Evolutionary conservation across 2,113 vertebrate species (phyloP).

Genomic region (Damaliscus lunatus): DNA sequence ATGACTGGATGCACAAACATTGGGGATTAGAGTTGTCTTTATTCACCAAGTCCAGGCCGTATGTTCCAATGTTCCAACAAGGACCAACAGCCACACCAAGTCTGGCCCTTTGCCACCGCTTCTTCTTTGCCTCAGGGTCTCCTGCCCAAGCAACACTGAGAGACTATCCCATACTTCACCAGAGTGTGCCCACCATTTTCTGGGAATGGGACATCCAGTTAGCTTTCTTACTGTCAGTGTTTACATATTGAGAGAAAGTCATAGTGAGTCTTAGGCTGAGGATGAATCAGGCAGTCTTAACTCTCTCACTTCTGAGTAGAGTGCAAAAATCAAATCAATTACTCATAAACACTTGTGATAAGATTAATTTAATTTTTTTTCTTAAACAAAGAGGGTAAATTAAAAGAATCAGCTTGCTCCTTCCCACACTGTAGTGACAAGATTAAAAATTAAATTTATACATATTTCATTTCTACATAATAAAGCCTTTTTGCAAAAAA

Average conservation of each 20-base stretch:
- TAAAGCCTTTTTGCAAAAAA: constrained; percentile 86
- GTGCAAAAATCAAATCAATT: constrained; percentile 82
- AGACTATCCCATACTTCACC: neutral
- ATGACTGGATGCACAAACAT: rapidly evolving
- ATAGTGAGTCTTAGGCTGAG: neutral
- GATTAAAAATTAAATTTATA: constrained; percentile 91
- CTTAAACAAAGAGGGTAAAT: constrained; percentile 86
- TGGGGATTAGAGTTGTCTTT: rapidly evolving
- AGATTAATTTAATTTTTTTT: constrained; percentile 83
- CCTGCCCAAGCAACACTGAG: neutral
- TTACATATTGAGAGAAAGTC: neutral
- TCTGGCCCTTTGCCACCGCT: rapidly evolving
- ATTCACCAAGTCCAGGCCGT: neutral
- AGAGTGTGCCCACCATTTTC: constrained; percentile 2
- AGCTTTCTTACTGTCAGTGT: constrained; percentile 23
- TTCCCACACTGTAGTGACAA: constrained; percentile 86
- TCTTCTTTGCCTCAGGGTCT: too few species aligned
- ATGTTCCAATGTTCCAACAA: rapidly evolving
- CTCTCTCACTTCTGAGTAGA: constrained; percentile 73
- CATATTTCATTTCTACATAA: constrained; percentile 90
- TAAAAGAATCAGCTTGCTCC: constrained; percentile 85
- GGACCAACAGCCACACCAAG: rapidly evolving
- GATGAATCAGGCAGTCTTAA: constrained; percentile 54
- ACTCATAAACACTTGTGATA: constrained; percentile 84
- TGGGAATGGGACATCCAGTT: neutral